These are phyloP conservation scores for Drosophila longiperda DNA, from an alignment of 2,888 invertebrate genomes.

Conservation along the genomic window DNA sequence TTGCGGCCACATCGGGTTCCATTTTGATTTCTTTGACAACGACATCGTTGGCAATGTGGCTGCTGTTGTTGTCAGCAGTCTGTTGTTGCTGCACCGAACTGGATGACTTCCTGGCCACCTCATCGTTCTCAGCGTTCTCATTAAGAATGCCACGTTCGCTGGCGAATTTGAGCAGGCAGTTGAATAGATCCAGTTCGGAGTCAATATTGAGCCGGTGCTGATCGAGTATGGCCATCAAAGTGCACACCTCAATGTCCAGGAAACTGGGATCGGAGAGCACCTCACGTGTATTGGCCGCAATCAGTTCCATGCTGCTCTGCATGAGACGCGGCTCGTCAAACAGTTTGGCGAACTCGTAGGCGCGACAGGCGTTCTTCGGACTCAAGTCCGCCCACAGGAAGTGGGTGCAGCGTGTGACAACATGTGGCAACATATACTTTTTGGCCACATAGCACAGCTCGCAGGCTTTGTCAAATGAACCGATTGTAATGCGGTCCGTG, in stretches of 20 bases:
- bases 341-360: conserved; percentile 93
- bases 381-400: conserved; percentile 90
- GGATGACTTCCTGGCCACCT: conserved; percentile 10
- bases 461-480: conserved; percentile 94
- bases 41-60: conserved; percentile 37
- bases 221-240: conserved; percentile 90
- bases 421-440: conserved; percentile 93
- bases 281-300: conserved; percentile 90
- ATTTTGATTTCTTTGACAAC: conserved; percentile 82
- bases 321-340: conserved; percentile 93
- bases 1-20: conserved; percentile 82
- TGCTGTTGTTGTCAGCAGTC: conserved; percentile 23
- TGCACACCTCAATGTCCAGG: conserved; percentile 91
- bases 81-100: conserved; percentile 45
- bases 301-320: conserved; percentile 93
- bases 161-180: conserved; percentile 89
- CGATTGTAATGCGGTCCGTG: conserved; percentile 91
- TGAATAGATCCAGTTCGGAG: conserved; percentile 91
- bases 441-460: conserved; percentile 95
- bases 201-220: conserved; percentile 90
- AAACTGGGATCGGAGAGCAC: conserved; percentile 91
- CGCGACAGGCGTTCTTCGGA: conserved; percentile 92
- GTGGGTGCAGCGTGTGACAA: conserved; percentile 93
- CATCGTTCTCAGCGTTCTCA: conserved; percentile 53
- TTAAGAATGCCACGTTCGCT: conserved; percentile 86